Base-by-base conservation (phyloP, 1,140 invertebrate genomes). In the Zophobas atratus region DNA sequence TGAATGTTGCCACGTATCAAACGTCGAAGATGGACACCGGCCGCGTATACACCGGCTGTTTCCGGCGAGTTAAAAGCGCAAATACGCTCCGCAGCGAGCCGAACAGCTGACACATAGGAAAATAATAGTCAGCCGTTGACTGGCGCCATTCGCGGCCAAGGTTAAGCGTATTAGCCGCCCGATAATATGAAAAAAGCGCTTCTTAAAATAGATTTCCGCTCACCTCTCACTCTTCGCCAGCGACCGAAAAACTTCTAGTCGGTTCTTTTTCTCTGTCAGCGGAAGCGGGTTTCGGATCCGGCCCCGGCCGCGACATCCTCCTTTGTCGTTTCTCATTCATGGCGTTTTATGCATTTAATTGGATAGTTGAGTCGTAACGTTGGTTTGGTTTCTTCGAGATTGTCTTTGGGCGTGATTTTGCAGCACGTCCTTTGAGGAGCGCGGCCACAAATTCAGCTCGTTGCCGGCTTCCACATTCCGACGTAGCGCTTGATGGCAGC, bases 81-180 rank as follows among this genome's bases (percentile, higher is more conserved):
- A 56, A 56, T 70, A 56, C 55, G 32, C 34, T 70, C 48, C 35
- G 43, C 46, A 41, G 5, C 36, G 43, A 43, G 49, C 32, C 56
- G 71, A 80, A 81, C 80, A 81, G 80, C 80, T 81, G 77, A 79
- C 72, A 79, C 67, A 38, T 63, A 60, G 38, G 63, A 78, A 74
- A 80, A 80, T 70, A 76, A 78, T 71, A 63, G 60, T 56, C 20
- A 57, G 48, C 70, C 36, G 36, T 71, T 73, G 51, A 74, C 75
- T 80, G 81, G 81, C 81, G 81, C 81, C 81, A 57, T 82, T 81
- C 78, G 78, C 79, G 81, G 81, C 81, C 81, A 82, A 82, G 81
- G 81, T 82, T 81, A 79, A 80, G 74, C 43, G 38, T 51, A 77
- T 76, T 55, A 51, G 48, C 46, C 73, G 63, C 60, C 72, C 60